Evolutionary conservation across 2,113 vertebrate species (phyloP).

Genomic region (Xyliphius kryptos): DNA sequence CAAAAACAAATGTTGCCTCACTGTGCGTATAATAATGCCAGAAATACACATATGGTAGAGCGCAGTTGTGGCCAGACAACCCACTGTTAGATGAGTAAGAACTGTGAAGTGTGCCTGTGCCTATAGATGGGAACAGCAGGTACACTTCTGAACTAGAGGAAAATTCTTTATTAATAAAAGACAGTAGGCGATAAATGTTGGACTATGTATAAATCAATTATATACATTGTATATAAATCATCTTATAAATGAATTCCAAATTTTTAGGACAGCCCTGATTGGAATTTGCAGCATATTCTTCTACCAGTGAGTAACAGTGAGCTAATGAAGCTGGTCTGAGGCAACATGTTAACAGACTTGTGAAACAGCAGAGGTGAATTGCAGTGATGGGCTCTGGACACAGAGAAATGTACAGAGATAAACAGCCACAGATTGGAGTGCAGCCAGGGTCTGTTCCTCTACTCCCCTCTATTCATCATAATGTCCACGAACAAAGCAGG

Average conservation of each 20-base stretch:
- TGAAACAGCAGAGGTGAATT: slow-evolving; percentile 24
- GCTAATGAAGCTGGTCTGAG: slow-evolving; percentile 4
- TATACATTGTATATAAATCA: no score
- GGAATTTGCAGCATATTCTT: no score
- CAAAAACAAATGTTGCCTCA: no score
- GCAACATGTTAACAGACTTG: slow-evolving; percentile 23
- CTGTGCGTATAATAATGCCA: slow-evolving; percentile 21
- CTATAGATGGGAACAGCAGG: slow-evolving; percentile 39
- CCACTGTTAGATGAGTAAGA: slow-evolving; percentile 29
- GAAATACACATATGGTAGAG: slow-evolving; percentile 32
- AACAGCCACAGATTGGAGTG: slow-evolving; percentile 31
- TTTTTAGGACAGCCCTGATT: no score
- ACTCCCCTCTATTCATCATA: slow-evolving; percentile 37
- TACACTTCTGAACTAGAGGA: slow-evolving; percentile 18
- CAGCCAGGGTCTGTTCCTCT: slow-evolving; percentile 23
- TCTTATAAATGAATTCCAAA: no score
- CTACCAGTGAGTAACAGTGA: no score
- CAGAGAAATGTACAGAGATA: slow-evolving; percentile 29
- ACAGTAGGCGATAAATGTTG: no score
- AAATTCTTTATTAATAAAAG: slow-evolving; percentile 18
- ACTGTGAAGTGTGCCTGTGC: slow-evolving; percentile 23
- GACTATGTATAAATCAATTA: no score
- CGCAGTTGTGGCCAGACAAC: slow-evolving; percentile 22
- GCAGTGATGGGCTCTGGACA: slow-evolving; percentile 24
- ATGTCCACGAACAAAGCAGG: slow-evolving; percentile 24